phyloP scores from a whole-genome alignment of 1,140 invertebrate genomes.

The Drosophila melanica region DNA sequence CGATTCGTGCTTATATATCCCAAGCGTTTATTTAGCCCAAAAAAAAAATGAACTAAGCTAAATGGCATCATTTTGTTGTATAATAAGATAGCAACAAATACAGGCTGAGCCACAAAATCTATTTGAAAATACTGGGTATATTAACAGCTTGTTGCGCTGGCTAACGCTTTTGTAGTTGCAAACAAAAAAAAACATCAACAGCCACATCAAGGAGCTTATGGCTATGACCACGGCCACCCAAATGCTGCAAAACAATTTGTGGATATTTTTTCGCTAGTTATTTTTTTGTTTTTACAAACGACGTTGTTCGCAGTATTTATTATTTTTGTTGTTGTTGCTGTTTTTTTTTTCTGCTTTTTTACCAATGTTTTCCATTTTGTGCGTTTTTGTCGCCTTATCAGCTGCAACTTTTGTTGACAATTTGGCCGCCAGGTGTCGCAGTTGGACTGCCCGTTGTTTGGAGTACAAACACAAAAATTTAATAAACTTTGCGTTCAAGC shows the following conservation, averaged over 20 bases:
- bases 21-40: too few species aligned
- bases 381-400: conserved; percentile 56
- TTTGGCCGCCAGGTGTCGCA: conserved; percentile 61
- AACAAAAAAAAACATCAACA: not conserved
- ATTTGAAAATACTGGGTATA: not conserved
- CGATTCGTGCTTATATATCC: too few species aligned
- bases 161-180: not conserved
- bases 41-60: too few species aligned
- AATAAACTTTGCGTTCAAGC: conserved; percentile 50
- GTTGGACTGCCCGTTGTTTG: conserved; percentile 4
- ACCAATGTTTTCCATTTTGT: conserved; percentile 21
- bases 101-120: not conserved
- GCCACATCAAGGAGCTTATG: not conserved
- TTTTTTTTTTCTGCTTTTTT: not conserved
- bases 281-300: conserved; percentile 9
- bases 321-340: conserved; percentile 1
- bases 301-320: conserved; percentile 3
- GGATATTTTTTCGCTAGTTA: not conserved
- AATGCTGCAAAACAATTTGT: conserved; percentile 10
- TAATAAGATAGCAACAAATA: not conserved
- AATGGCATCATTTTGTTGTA: not conserved
- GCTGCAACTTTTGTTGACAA: conserved; percentile 65
- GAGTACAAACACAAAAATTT: conserved; percentile 63
- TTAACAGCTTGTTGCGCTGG: conserved; percentile 1
- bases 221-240: not conserved